These are phyloP conservation scores for Microctenopoma stevenorrisi DNA, from an alignment of 2,797 vertebrate species.

Conservation along the genomic window DNA sequence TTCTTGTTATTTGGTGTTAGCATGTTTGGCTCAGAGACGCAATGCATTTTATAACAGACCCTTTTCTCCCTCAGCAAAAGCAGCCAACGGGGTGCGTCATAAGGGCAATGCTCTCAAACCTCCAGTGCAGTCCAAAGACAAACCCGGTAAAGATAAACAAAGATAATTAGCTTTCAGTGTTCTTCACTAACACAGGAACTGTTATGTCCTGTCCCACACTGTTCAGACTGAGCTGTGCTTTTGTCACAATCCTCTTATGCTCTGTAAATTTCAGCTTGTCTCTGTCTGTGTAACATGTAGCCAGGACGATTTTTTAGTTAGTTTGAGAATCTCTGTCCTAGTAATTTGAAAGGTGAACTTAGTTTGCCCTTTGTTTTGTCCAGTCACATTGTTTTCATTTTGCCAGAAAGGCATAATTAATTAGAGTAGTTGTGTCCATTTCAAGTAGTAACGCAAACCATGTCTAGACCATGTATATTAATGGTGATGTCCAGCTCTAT, in stretches of 20 bases:
- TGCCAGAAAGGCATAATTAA: slow-evolving; percentile 56
- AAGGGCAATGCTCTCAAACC: slow-evolving; percentile 73
- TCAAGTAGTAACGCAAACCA: slow-evolving; percentile 59
- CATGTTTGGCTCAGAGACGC: slow-evolving; percentile 32
- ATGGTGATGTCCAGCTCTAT: slow-evolving; percentile 52
- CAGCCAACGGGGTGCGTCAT: slow-evolving; percentile 67
- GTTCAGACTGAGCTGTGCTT: slow-evolving; percentile 58
- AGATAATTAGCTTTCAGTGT: slow-evolving; percentile 55
- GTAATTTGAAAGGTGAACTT: slow-evolving; percentile 54
- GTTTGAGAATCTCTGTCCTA: slow-evolving; percentile 20
- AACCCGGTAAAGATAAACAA: slow-evolving; percentile 77
- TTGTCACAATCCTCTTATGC: slow-evolving; percentile 46
- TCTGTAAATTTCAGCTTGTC: slow-evolving; percentile 49
- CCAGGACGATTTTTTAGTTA: slow-evolving; percentile 5
- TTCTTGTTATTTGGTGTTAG: slow-evolving; percentile 33
- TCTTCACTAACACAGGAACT: slow-evolving; percentile 56
- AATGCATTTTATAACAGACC: slow-evolving; percentile 61
- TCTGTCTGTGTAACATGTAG: slow-evolving; percentile 42
- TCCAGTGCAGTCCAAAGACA: slow-evolving; percentile 66
- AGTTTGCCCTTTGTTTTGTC: slow-evolving; percentile 46
- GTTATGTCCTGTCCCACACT: slow-evolving; percentile 46
- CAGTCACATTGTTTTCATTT: slow-evolving; percentile 61
- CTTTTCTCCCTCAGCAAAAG: slow-evolving; percentile 68
- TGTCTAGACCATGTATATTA: slow-evolving; percentile 54
- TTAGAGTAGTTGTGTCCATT: slow-evolving; percentile 65